Evolutionary conservation across 1,140 invertebrate genomes (phyloP).

Genomic region (Euschistus heros): DNA sequence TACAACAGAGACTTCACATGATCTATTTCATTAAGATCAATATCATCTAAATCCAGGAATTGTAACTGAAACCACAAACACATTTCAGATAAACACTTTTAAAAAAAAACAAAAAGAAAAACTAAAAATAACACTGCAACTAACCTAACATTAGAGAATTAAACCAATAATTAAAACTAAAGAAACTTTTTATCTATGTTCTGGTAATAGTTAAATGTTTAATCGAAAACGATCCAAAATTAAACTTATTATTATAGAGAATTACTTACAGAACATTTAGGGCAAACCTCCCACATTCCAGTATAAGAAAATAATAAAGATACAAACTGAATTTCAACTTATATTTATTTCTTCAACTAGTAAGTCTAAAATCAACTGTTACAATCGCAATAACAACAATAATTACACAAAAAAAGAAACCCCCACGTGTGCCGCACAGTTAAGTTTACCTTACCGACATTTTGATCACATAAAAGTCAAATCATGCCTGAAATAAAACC

Average conservation of each 20-base stretch:
- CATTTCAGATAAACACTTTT: background rate
- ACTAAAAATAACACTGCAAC: background rate
- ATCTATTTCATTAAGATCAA: slow-evolving; percentile 13
- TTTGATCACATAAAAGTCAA: slow-evolving; percentile 12
- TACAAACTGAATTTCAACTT: background rate
- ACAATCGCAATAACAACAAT: background rate
- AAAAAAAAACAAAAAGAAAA: background rate
- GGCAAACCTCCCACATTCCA: too few relatives aligned
- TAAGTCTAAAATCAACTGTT: background rate
- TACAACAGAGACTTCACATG: slow-evolving; percentile 17
- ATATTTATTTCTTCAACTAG: background rate
- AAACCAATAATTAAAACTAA: too few relatives aligned
- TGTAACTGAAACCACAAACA: slow-evolving; percentile 4
- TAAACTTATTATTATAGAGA: too few relatives aligned
- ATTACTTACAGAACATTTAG: too few relatives aligned
- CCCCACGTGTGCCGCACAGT: slow-evolving; percentile 16
- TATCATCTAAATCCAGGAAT: slow-evolving; percentile 20
- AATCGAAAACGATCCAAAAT: too few relatives aligned
- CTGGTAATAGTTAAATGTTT: too few relatives aligned
- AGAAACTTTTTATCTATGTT: too few relatives aligned
- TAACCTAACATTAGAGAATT: too few relatives aligned
- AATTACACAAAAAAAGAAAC: slow-evolving; percentile 9
- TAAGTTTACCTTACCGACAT: slow-evolving; percentile 21
- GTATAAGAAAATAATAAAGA: too few relatives aligned
- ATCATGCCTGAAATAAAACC: slow-evolving; percentile 2